phyloP scores from a whole-genome alignment of 35 echinoderm and acorn worm genomes.

The Lytechinus variegatus region DNA sequence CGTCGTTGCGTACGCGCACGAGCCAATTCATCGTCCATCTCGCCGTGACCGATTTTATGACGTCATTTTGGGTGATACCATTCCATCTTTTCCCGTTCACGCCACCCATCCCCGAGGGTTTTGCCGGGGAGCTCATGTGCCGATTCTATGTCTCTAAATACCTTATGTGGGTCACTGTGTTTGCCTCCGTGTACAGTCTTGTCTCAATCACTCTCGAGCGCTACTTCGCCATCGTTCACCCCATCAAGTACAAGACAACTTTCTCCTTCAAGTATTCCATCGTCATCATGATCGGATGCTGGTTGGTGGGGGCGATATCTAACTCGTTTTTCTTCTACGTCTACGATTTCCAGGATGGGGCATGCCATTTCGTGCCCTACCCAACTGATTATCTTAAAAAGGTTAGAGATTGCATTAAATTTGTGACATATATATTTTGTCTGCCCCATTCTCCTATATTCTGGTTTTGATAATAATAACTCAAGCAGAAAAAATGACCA shows the following conservation, averaged over 20 bases:
- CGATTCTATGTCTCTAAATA: conserved; percentile 77
- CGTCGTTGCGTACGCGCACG: conserved; percentile 63
- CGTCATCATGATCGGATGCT: conserved; percentile 69
- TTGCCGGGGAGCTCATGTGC: conserved; percentile 73
- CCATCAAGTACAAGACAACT: conserved; percentile 67
- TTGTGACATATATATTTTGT: too few relatives aligned
- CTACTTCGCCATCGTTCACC: conserved; percentile 85
- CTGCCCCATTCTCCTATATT: too few relatives aligned
- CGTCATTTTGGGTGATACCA: conserved; percentile 65
- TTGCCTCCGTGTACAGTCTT: conserved; percentile 83
- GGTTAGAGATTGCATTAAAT: not conserved
- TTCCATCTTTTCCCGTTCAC: conserved; percentile 78
- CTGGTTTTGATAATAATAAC: too few relatives aligned
- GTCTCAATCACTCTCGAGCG: conserved; percentile 76
- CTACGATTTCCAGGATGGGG: conserved; percentile 51
- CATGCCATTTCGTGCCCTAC: conserved; percentile 54
- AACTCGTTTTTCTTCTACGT: conserved; percentile 78
- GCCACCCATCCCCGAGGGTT: conserved; percentile 41
- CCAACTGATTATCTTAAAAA: not conserved
- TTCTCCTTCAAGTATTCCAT: conserved; percentile 46
- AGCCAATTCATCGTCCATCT: conserved; percentile 76
- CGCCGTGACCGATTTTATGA: conserved; percentile 63
- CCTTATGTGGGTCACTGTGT: conserved; percentile 74
- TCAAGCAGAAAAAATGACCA: too few relatives aligned
- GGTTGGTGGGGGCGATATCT: conserved; percentile 74